These are phyloP conservation scores for Drosophila mauritiana DNA, from an alignment of 1,140 invertebrate genomes.

Conservation along the genomic window DNA sequence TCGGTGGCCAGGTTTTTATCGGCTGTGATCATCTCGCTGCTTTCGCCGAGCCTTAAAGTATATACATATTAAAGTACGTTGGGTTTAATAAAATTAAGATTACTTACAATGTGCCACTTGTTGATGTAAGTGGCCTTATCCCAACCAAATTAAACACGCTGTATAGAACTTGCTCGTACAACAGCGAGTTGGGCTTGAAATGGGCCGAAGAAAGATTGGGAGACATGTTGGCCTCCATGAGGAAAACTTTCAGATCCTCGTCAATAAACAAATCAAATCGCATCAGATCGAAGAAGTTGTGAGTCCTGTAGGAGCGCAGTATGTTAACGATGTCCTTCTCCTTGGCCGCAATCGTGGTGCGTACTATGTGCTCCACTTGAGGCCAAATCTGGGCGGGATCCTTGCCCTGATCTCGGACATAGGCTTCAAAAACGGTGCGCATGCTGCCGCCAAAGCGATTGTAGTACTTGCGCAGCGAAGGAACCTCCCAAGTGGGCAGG, in stretches of 20 bases:
- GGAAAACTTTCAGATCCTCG: slow-evolving; percentile 93
- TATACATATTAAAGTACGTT: background rate
- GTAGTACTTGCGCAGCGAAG: slow-evolving; percentile 92
- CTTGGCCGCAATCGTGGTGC: slow-evolving; percentile 90
- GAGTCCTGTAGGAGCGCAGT: slow-evolving; percentile 86
- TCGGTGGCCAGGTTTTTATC: slow-evolving; percentile 92
- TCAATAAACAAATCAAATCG: slow-evolving; percentile 97
- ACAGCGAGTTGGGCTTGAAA: slow-evolving; percentile 93
- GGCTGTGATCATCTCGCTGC: slow-evolving; percentile 89
- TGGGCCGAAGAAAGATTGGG: slow-evolving; percentile 98
- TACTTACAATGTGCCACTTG: slow-evolving; percentile 41
- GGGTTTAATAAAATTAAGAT: too few species aligned
- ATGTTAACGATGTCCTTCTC: slow-evolving; percentile 88
- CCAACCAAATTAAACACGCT: slow-evolving; percentile 94
- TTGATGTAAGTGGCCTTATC: slow-evolving; percentile 83
- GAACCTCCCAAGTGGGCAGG: slow-evolving; percentile 96
- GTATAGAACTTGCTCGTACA: slow-evolving; percentile 97
- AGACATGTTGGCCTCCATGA: slow-evolving; percentile 99
- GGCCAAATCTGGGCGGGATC: slow-evolving; percentile 92
- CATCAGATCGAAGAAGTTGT: slow-evolving; percentile 97
- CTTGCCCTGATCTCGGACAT: slow-evolving; percentile 89
- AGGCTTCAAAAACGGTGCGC: slow-evolving; percentile 94
- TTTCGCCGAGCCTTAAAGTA: slow-evolving; percentile 75
- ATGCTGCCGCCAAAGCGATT: slow-evolving; percentile 92
- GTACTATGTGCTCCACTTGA: slow-evolving; percentile 92